A percentile compares a stretch with the other conserved stretches of the same genome.
These are phyloP conservation scores for Stegastes partitus DNA, from an alignment of 2,113 vertebrate species.

Conservation along the genomic window DNA sequence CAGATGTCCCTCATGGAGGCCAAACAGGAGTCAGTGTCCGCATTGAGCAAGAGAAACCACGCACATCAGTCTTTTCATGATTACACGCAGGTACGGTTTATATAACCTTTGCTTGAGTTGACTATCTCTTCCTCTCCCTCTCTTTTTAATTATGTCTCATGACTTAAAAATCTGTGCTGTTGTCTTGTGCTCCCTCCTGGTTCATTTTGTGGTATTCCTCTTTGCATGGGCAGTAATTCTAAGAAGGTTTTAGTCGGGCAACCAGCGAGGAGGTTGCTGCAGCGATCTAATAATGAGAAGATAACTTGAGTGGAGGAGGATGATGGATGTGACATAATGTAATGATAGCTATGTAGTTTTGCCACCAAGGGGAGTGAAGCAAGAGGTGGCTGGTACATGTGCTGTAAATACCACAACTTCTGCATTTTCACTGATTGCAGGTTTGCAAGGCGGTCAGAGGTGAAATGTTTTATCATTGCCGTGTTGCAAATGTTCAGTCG, in stretches of 20 bases:
- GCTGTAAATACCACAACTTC: conserved; percentile 42
- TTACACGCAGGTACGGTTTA: conserved; percentile 74
- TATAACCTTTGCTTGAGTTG: conserved; percentile 16
- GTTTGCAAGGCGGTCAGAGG: conserved; percentile 52
- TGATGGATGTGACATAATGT: conserved; percentile 79
- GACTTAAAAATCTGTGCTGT: conserved; percentile 11
- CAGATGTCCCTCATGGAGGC: conserved; percentile 67
- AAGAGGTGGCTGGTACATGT: conserved; percentile 64
- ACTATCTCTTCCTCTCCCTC: not conserved
- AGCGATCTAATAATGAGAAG: conserved; percentile 79
- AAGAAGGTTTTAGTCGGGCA: conserved; percentile 67
- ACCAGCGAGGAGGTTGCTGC: conserved; percentile 75
- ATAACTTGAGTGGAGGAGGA: conserved; percentile 80
- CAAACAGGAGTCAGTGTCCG: conserved; percentile 61
- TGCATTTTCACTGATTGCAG: conserved; percentile 50
- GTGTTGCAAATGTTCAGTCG: conserved; percentile 31
- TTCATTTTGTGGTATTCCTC: conserved; percentile 14
- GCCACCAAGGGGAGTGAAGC: conserved; percentile 68
- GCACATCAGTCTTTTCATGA: conserved; percentile 58
- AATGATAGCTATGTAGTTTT: conserved; percentile 74
- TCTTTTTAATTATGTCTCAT: conserved; percentile 30
- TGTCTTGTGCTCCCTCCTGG: not conserved
- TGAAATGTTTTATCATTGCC: conserved; percentile 54
- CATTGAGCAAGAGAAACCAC: conserved; percentile 62
- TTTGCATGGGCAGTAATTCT: conserved; percentile 59